Evolutionary conservation across 2,888 invertebrate genomes (phyloP).

Genomic region (Iselma pallidipennis): DNA sequence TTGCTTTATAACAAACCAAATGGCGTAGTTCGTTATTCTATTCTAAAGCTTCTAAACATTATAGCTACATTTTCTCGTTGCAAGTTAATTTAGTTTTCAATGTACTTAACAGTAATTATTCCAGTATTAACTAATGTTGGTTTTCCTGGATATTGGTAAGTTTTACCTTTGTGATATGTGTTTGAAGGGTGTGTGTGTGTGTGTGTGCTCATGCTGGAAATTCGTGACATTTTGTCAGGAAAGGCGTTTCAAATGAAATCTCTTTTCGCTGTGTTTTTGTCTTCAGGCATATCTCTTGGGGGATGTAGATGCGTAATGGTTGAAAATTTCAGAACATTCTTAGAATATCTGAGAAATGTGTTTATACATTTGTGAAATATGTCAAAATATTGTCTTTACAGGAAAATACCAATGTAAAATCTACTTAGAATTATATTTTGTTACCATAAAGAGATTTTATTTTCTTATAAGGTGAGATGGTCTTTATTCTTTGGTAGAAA

Average conservation of each 20-base stretch:
- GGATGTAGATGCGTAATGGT: slow-evolving; percentile 18
- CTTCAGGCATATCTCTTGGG: slow-evolving; percentile 18
- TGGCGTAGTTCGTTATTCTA: background rate
- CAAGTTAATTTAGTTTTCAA: background rate
- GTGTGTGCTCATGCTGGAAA: slow-evolving; percentile 4
- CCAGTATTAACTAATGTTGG: no score
- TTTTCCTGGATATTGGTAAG: background rate
- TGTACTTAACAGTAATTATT: no score
- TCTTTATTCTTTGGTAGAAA: no score
- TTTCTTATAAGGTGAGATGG: slow-evolving; percentile 10
- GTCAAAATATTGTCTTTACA: slow-evolving; percentile 15
- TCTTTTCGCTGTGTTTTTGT: slow-evolving; percentile 27
- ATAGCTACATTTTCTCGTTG: background rate
- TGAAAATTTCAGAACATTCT: slow-evolving; percentile 21
- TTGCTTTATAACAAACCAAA: background rate
- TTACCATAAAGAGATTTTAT: slow-evolving; percentile 8
- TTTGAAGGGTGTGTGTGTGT: background rate
- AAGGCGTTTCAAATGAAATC: slow-evolving; percentile 23
- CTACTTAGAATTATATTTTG: slow-evolving; percentile 15
- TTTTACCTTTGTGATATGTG: background rate
- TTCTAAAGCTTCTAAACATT: background rate
- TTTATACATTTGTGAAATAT: slow-evolving; percentile 11
- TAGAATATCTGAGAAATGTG: slow-evolving; percentile 13
- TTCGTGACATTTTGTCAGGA: slow-evolving; percentile 18
- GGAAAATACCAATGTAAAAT: slow-evolving; percentile 5